Evolutionary conservation across 2,888 invertebrate species (phyloP), one percentile per base, ranked within the genome.

Genomic region (Megalurothrips usitatus): DNA sequence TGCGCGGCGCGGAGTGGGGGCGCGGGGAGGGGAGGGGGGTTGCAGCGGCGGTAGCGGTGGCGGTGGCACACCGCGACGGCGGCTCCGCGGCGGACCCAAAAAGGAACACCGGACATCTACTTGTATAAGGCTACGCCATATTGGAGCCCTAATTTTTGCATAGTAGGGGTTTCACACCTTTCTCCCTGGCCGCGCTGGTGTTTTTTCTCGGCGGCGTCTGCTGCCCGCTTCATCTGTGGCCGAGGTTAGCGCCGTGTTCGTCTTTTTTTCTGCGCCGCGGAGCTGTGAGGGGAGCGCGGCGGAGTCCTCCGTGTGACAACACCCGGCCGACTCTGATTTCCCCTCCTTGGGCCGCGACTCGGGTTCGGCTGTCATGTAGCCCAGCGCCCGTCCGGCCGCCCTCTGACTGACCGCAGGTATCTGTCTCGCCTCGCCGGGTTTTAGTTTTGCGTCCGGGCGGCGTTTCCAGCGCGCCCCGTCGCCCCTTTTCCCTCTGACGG

Each of bases 91-190:
- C 68, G 68, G 68, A 75, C 68, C 68, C 68, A 75, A 75, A 75
- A 75, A 75, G 68, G 68, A 75, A 75, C 68, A 75, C 68, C 68
- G 68, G 68, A 75, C 68, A 75, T 75, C 68, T 75, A 75, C 68
- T 75, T 75, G 68, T 75, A 75, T 75, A 75, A 75, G 68, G 68
- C 68, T 75, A 75, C 68, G 68, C 68, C 68, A 75, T 75, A 75
- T 75, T 75, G 68, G 68, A 75, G 68, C 68, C 68, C 68, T 75
- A 75, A 75, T 75, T 75, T 75, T 75, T 75, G 68, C 68, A 75
- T 75, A 75, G 68, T 75, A 11, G 23, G 26, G 26, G 68, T 75
- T 75, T 75, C 23, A 26, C 68, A 75, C 68, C 68, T 75, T 26
- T 58, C 58, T 58, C 2, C n/a, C 10, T 58, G 19, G 58, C 6